A percentile compares a stretch with the other conserved stretches of the same genome.
phyloP scores from a whole-genome alignment of 2,888 invertebrate genomes.

The Scelioninae gen. 1 region DNA sequence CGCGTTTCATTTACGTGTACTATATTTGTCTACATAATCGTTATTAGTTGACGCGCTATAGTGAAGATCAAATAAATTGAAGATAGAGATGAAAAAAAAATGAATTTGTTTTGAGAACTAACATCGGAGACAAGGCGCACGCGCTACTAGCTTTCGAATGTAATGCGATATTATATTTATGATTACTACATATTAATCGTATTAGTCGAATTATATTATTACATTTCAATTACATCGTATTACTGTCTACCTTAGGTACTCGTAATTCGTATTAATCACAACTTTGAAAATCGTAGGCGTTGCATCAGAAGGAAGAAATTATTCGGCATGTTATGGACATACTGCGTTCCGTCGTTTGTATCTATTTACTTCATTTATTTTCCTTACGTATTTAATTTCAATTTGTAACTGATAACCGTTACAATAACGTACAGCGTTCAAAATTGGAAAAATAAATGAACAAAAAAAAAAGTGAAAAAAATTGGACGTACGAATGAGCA shows the following conservation, averaged over 20 bases:
- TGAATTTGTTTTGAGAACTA: not conserved
- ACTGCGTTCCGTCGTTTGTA: constrained; percentile 1
- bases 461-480: not conserved
- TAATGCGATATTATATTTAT: constrained; percentile 80
- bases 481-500: not conserved
- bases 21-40: constrained; percentile 83
- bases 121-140: constrained; percentile 16
- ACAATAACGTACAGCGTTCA: constrained; percentile 6
- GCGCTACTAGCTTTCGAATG: constrained; percentile 69
- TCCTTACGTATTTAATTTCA: not conserved
- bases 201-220: constrained; percentile 81
- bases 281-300: constrained; percentile 57
- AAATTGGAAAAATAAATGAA: not conserved
- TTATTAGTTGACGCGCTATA: constrained; percentile 79
- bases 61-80: constrained; percentile 36
- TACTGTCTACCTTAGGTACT: constrained; percentile 70
- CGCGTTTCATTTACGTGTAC: constrained; percentile 78
- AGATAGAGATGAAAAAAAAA: constrained; percentile 13
- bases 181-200: constrained; percentile 78
- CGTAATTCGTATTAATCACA: constrained; percentile 66
- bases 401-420: not conserved
- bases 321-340: constrained; percentile 53
- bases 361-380: not conserved
- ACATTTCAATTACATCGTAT: constrained; percentile 69
- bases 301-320: constrained; percentile 68